These are phyloP conservation scores for Gymnocheta viridis DNA, from an alignment of 2,888 invertebrate species.

Conservation along the genomic window DNA sequence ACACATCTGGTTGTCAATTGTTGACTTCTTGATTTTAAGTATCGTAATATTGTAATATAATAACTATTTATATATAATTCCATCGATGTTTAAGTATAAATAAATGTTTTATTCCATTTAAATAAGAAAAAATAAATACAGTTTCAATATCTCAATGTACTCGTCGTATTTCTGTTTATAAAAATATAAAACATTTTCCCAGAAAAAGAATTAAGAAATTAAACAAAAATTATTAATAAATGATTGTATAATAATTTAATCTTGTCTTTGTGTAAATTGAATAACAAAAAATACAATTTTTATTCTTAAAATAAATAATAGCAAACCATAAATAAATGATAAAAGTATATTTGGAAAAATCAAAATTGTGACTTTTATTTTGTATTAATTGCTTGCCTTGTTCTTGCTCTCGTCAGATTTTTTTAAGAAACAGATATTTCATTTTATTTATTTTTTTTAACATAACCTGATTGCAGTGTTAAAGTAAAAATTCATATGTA, in stretches of 20 bases:
- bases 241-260: conserved; percentile 72
- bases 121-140: conserved; percentile 11
- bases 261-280: conserved; percentile 71
- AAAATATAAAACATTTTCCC: conserved; percentile 16
- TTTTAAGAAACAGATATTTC: no score
- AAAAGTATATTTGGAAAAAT: conserved; percentile 59
- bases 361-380: conserved; percentile 25
- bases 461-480: no score
- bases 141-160: conserved; percentile 67
- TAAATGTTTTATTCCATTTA: conserved; percentile 55
- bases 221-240: conserved; percentile 49
- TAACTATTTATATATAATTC: conserved; percentile 35
- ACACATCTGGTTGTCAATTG: background rate
- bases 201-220: conserved; percentile 24
- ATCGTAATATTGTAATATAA: conserved; percentile 60
- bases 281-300: conserved; percentile 65
- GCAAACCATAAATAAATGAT: conserved; percentile 50
- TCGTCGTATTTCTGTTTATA: conserved; percentile 56
- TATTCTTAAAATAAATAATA: conserved; percentile 68
- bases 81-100: conserved; percentile 60
- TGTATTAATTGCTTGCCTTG: no score
- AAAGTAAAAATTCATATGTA: no score
- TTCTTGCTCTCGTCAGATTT: no score
- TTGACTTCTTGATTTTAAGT: conserved; percentile 42
- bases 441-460: no score